Evolutionary conservation across 2,113 vertebrate species (phyloP).

Genomic region (Eptatretus burgeri): DNA sequence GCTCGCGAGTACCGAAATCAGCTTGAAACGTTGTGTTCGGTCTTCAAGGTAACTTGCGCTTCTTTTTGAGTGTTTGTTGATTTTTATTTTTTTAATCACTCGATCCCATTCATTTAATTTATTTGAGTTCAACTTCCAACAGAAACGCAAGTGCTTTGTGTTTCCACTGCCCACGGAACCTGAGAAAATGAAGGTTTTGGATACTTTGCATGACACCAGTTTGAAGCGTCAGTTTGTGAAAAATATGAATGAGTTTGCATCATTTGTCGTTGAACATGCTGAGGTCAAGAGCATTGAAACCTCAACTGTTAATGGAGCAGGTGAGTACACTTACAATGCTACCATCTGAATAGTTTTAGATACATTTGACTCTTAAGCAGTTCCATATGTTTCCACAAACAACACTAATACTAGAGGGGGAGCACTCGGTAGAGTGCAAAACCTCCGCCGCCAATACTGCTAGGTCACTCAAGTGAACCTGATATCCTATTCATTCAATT

Average conservation of each 20-base stretch:
- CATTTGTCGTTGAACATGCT: background rate
- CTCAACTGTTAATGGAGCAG: background rate
- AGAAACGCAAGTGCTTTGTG: constrained; percentile 1
- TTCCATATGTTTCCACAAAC: no score
- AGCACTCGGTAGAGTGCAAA: no score
- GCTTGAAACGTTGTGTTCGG: background rate
- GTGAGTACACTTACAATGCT: background rate
- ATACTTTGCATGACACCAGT: background rate
- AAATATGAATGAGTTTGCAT: background rate
- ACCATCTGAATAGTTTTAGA: no score
- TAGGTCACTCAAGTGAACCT: no score
- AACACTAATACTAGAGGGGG: no score
- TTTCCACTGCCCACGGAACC: constrained; percentile 1
- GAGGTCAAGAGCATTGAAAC: background rate
- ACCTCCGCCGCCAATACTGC: no score
- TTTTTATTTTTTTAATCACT: no score
- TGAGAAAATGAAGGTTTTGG: background rate
- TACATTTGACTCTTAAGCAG: no score
- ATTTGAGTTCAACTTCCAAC: background rate
- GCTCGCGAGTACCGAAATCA: background rate
- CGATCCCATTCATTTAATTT: no score
- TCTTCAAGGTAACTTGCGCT: background rate
- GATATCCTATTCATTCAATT: no score
- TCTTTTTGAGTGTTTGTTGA: no score
- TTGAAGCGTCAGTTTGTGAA: background rate